Base-by-base conservation (phyloP, 2,888 invertebrate species). In the Macaria liturata region DNA sequence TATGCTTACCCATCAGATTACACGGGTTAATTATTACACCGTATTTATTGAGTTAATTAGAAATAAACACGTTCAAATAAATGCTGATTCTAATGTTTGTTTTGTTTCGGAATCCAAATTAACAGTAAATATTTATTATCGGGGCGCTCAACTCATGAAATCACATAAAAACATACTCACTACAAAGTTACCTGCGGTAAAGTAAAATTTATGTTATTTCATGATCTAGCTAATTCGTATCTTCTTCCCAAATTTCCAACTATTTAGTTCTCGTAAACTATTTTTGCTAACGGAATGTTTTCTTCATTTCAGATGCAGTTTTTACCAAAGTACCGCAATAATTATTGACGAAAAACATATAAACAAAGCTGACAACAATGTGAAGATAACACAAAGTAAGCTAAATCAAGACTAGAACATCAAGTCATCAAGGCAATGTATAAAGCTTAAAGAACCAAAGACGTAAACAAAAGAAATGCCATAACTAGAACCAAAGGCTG, bases 251-350 rank as follows among this genome's bases (percentile, higher is more conserved):
- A 20, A 20, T 20, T 20, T 20, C 20, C 20, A 20, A 20, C 20
- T 20, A 20, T 20, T 20, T 20, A 20, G 2, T 20, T 20, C 20
- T 20, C 20, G 7, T 7, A 37, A 37, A 37, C 4, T 7, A 37
- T 6, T 37, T 45, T 45, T 7, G 9, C 5, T 45, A 7, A 30
- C 5, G 5, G 4, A 4, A 6, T 4, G 39, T 40, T 37, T n/a
- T 8, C 39, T 20, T 47, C 50, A 43, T 59, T 59, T 32, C 54
- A 59, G 58, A 50, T 54, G 43, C 4, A n/a, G 9, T 1, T 20
- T 4, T 9, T n/a, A 47, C 4, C 3, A 46, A 3, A 4, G 20
- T 31, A 54, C 30, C 0, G 8, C 7, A 3, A 9, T 9, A 37
- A 40, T 20, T 20, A 20, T 9, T 46, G 32, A 51, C 30, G 9